Conservation (phyloP, 2,113 vertebrate genomes). For the Alces alces region DNA sequence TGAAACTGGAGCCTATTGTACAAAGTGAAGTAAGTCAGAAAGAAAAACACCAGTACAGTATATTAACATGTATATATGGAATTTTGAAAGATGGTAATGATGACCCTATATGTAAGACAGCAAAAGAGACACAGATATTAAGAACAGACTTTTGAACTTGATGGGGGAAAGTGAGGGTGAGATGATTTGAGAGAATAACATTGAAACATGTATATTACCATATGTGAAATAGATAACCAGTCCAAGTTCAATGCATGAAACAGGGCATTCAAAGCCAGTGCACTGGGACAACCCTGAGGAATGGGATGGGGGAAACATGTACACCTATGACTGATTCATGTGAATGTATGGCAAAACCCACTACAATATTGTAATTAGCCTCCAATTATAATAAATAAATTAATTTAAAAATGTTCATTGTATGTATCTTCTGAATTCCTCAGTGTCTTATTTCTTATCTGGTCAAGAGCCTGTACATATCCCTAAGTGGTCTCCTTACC, state of each 20-base stretch:
- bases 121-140: not conserved
- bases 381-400: not conserved
- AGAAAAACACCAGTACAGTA: not conserved
- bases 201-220: not conserved
- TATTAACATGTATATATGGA: not conserved
- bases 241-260: not conserved
- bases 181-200: not conserved
- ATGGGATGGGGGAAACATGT: not conserved
- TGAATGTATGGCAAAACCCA: not conserved
- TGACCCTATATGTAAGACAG: not conserved
- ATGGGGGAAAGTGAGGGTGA: not conserved
- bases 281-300: not conserved
- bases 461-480: not conserved
- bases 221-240: not conserved
- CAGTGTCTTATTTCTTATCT: not conserved
- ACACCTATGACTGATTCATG: not conserved
- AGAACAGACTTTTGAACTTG: not conserved
- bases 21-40: not conserved
- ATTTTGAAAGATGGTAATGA: not conserved
- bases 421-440: not conserved
- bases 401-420: not conserved
- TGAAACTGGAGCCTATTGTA: not conserved
- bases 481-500: not conserved
- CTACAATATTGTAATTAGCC: not conserved
- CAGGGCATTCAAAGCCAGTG: not conserved